These are phyloP conservation scores for Echeneis naucrates DNA, from an alignment of 2,797 vertebrate species.

Conservation along the genomic window DNA sequence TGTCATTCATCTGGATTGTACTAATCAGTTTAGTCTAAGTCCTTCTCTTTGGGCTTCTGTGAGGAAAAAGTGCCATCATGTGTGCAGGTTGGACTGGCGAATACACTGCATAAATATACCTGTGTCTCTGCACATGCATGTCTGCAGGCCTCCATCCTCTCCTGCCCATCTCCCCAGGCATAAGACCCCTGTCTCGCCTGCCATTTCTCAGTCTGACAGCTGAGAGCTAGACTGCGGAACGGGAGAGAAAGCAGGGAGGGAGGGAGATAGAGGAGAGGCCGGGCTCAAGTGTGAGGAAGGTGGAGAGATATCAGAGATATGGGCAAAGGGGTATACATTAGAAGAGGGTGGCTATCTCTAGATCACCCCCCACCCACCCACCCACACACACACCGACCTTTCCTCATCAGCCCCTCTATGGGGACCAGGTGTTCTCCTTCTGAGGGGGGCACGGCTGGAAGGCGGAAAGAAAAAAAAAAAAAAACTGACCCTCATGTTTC, in stretches of 20 bases:
- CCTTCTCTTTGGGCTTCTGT: neutral
- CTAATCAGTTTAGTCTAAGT: neutral
- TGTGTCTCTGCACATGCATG: constrained; percentile 34
- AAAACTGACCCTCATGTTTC: constrained; percentile 66
- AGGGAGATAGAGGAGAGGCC: neutral
- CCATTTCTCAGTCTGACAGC: constrained; percentile 82
- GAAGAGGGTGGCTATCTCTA: constrained; percentile 45
- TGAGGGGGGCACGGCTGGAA: constrained; percentile 59
- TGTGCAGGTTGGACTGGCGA: constrained; percentile 35
- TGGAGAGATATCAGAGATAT: constrained; percentile 34
- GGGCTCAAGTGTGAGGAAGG: constrained; percentile 41
- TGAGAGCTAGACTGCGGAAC: constrained; percentile 75
- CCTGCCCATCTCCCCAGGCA: constrained; percentile 72
- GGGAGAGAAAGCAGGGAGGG: constrained; percentile 19
- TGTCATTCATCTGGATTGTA: neutral
- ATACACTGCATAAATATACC: constrained; percentile 28
- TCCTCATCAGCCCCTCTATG: constrained; percentile 34
- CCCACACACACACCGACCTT: neutral
- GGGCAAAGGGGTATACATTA: constrained; percentile 40
- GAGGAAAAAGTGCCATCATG: neutral
- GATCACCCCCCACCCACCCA: constrained; percentile 7
- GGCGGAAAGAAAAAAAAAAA: no score
- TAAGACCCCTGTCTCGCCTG: constrained; percentile 75
- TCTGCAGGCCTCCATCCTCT: constrained; percentile 65
- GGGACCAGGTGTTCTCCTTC: constrained; percentile 77